Evolutionary conservation across 2,888 invertebrate species (phyloP).

Genomic region (Philhelius pedissequus): DNA sequence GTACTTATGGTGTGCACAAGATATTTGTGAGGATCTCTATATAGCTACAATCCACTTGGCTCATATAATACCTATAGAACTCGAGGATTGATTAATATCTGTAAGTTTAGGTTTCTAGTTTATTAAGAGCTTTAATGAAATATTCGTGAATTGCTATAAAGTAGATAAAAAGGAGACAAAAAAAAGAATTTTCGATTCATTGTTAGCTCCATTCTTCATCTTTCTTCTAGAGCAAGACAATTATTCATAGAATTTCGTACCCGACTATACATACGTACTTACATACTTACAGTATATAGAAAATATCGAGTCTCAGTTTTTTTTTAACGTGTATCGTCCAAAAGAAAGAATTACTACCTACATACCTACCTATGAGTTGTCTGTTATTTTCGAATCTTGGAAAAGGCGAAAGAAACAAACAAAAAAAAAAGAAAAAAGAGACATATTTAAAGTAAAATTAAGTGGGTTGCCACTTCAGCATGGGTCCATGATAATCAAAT

Average conservation of each 20-base stretch:
- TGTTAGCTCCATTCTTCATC: slow-evolving; percentile 1
- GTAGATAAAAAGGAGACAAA: background rate
- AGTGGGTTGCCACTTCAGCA: slow-evolving; percentile 42
- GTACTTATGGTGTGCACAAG: background rate
- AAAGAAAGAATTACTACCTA: background rate
- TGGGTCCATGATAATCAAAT: slow-evolving; percentile 33
- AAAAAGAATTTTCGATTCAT: background rate
- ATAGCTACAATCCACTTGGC: slow-evolving; percentile 29
- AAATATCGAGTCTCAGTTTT: background rate
- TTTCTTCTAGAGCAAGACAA: too few relatives aligned
- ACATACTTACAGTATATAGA: too few relatives aligned
- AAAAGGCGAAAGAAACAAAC: slow-evolving; percentile 1
- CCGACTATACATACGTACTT: too few relatives aligned
- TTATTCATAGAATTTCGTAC: background rate
- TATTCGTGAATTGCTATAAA: background rate
- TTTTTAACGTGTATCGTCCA: background rate
- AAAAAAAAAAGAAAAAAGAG: background rate
- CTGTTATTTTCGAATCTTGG: background rate
- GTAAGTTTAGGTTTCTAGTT: background rate
- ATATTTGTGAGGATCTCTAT: slow-evolving; percentile 16
- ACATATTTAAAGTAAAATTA: slow-evolving; percentile 25
- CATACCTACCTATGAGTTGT: too few relatives aligned
- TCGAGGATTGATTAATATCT: background rate
- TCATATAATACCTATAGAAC: slow-evolving; percentile 2
- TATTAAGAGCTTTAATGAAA: background rate